phyloP scores from a whole-genome alignment of 2,797 vertebrate species.

The Pangasius sanitwongsei region DNA sequence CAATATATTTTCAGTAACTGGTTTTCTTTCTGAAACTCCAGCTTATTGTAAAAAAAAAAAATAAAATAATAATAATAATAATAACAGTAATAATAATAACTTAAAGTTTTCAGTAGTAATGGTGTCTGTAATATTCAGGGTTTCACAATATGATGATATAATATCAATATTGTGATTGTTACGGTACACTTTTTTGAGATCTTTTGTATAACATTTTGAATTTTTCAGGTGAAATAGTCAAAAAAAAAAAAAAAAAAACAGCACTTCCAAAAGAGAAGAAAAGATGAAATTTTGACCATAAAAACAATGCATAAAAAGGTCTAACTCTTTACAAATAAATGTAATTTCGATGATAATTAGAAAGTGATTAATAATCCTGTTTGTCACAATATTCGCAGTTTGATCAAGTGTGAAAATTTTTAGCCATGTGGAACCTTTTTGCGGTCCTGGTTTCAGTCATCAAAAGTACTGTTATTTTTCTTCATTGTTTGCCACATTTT shows the following conservation, averaged over 20 bases:
- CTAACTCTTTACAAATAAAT: not conserved
- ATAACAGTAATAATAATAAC: not conserved
- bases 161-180: not conserved
- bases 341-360: not conserved
- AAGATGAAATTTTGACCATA: not conserved
- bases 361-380: not conserved
- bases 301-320: not conserved
- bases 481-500: not conserved
- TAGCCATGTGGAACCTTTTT: not conserved
- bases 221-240: not conserved
- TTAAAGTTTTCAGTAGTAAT: not conserved
- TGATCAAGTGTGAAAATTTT: not conserved
- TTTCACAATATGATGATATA: not conserved
- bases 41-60: not conserved
- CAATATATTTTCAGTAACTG: not conserved
- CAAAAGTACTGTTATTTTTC: not conserved
- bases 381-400: not conserved
- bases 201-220: not conserved
- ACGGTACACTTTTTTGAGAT: not conserved
- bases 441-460: not conserved
- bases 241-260: too few relatives aligned
- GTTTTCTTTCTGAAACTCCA: not conserved
- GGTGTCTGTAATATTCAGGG: not conserved
- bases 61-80: not conserved
- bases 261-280: too few relatives aligned